A percentile compares a stretch with the other conserved stretches of the same genome.
Evolutionary conservation across 2,888 invertebrate genomes (phyloP).

Genomic region (Diarsia mendica): DNA sequence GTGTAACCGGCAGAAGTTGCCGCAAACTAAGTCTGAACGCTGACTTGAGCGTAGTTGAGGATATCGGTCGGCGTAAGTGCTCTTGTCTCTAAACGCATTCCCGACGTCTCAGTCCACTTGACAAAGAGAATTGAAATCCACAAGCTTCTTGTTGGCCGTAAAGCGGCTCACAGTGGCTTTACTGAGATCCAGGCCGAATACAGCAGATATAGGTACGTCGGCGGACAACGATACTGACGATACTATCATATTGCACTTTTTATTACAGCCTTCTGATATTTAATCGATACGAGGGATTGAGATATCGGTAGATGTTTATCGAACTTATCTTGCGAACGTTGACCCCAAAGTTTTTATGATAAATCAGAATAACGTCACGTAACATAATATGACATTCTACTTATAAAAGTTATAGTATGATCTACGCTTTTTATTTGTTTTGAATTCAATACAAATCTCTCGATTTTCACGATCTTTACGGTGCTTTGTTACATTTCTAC

Average conservation of each 20-base stretch:
- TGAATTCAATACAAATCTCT: background rate
- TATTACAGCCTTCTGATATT: slow-evolving; percentile 12
- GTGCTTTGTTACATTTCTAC: slow-evolving; percentile 28
- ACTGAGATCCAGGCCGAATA: slow-evolving; percentile 67
- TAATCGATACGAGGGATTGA: slow-evolving; percentile 11
- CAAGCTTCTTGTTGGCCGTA: slow-evolving; percentile 78
- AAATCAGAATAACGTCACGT: background rate
- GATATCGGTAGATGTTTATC: background rate
- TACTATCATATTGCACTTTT: slow-evolving; percentile 42
- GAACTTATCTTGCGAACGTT: background rate
- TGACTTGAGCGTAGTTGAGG: slow-evolving; percentile 72
- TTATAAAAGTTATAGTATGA: background rate
- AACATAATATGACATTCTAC: background rate
- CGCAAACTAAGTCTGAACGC: slow-evolving; percentile 62
- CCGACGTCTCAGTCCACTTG: slow-evolving; percentile 77
- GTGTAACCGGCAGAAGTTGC: slow-evolving; percentile 56
- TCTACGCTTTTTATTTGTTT: background rate
- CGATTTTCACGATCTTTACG: slow-evolving; percentile 2
- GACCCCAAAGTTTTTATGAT: background rate
- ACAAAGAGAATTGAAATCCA: slow-evolving; percentile 83
- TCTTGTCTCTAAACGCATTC: slow-evolving; percentile 79
- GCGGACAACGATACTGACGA: slow-evolving; percentile 32
- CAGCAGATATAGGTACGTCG: slow-evolving; percentile 45
- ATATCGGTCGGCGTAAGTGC: slow-evolving; percentile 77
- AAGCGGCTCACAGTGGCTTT: slow-evolving; percentile 77